Base-by-base conservation (phyloP, 2,888 invertebrate genomes). In the Lordiphosa andalusiaca region DNA sequence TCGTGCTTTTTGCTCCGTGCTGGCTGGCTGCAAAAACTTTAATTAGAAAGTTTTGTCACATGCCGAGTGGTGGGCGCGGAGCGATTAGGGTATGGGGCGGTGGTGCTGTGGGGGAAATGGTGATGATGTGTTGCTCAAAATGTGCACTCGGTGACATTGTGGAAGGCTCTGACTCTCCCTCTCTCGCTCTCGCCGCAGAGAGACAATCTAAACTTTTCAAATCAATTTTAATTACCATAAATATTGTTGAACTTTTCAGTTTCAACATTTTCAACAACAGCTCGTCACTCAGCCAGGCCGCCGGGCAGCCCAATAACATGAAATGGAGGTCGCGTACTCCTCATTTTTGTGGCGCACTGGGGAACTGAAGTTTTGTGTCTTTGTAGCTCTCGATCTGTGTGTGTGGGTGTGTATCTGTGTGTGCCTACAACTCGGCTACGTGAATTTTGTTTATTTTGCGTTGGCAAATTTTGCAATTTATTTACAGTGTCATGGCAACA, bases 221-320 rank as follows among this genome's bases (percentile, higher is more conserved):
- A 84, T 86, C 86, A 85, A 85, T 84, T 82, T 85, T 86, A 84
- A 84, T 84, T 84, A 84, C 83, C 83, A 76, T 72, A 78, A 85
- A 85, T 82, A 80, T 76, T 70, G 67, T 64, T 72, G 60, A 80
- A 68, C 81, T 84, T 80, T 73, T 67, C 33, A 63, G 62, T 48
- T 53, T 30, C 47, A 51, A 61, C 23, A 41, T 44, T 46, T 52
- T 39, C 60, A 36, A 52, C 55, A 48, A 30, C 9, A 16, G 46
- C 44, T 62, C 36, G 23, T 49, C 49, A 52, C 57, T 37, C 51
- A 25, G 53, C 60, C 57, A 73, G 57, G 23, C 23, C 1, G 30
- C 30, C 9, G 10, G 30, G 64, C 73, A 58, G 23, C 35, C 51
- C 46, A 46, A 38, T 52, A 48, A 42, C 7, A 42, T 56, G 6